These are phyloP conservation scores for Gnathonemus longibarbis DNA, from an alignment of 2,113 vertebrate genomes.

Conservation along the genomic window DNA sequence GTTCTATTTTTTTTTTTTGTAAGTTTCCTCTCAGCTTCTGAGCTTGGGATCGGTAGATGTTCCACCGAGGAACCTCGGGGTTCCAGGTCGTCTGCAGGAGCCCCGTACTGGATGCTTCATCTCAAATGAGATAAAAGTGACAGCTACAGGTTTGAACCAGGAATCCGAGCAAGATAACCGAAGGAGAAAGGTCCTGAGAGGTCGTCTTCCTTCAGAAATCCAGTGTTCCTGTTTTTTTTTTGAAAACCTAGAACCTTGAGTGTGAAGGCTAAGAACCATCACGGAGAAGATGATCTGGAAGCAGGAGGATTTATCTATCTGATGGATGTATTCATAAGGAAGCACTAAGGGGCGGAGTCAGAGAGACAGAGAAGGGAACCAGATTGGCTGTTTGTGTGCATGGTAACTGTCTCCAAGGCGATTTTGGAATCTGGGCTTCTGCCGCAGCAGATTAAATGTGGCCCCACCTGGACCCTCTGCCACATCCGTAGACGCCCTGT, in stretches of 20 bases:
- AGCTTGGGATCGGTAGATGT: neutral
- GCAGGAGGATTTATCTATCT: neutral
- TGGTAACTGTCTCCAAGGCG: neutral
- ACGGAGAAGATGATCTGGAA: neutral
- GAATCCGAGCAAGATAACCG: slow-evolving; percentile 15
- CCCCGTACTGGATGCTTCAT: neutral
- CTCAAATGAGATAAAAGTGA: neutral
- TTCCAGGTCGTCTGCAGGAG: neutral
- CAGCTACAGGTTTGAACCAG: neutral
- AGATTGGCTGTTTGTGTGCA: neutral
- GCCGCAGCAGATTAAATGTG: neutral
- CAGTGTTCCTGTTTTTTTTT: neutral
- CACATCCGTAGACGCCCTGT: neutral
- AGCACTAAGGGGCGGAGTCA: neutral
- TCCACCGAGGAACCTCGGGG: neutral
- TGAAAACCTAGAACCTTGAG: too few relatives aligned
- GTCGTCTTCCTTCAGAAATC: neutral
- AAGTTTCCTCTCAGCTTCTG: neutral
- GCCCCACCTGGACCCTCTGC: neutral
- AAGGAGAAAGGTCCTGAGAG: neutral
- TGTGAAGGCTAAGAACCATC: neutral
- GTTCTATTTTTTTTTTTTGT: neutral
- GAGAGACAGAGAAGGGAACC: slow-evolving; percentile 27
- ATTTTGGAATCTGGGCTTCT: slow-evolving; percentile 16
- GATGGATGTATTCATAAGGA: neutral